Percentiles rank a stretch among this genome's conserved stretches.
Conservation (phyloP, 2,888 invertebrate species). For the Pollenia angustigena region DNA sequence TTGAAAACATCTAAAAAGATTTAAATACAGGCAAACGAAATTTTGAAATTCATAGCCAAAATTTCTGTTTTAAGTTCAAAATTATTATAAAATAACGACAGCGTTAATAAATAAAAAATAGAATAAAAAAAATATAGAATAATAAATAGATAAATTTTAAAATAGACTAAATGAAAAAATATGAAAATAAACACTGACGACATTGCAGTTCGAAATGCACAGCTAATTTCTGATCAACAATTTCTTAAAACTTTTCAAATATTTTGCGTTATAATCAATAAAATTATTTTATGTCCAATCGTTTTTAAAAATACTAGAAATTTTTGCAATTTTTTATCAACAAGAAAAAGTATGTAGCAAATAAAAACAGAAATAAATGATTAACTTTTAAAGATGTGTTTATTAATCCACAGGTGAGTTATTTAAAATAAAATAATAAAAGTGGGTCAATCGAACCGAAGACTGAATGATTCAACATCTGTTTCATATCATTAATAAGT, state of each 20-base stretch:
- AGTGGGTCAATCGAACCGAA: slow-evolving; percentile 36
- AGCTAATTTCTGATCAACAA: slow-evolving; percentile 3
- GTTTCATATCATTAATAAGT: slow-evolving; percentile 26
- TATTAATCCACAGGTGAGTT: slow-evolving; percentile 47
- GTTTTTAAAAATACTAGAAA: slow-evolving; percentile 39
- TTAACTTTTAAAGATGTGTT: slow-evolving; percentile 25
- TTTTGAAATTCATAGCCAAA: slow-evolving; percentile 47
- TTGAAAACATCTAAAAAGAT: slow-evolving; percentile 14
- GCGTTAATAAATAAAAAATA: slow-evolving; percentile 36
- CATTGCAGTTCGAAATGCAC: slow-evolving; percentile 50
- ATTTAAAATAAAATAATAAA: slow-evolving; percentile 35
- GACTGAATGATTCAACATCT: slow-evolving; percentile 37
- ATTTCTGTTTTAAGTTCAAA: slow-evolving; percentile 63
- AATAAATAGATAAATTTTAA: slow-evolving; percentile 16
- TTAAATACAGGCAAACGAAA: slow-evolving; percentile 22
- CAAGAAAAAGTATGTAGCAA: not conserved
- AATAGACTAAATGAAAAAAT: slow-evolving; percentile 54
- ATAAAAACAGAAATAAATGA: not conserved
- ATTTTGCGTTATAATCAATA: not conserved
- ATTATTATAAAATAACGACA: slow-evolving; percentile 60
- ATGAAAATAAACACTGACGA: slow-evolving; percentile 74
- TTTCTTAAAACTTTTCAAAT: not conserved
- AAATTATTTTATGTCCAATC: not conserved
- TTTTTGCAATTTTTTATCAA: slow-evolving; percentile 12
- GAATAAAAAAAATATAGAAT: slow-evolving; percentile 7